Base-by-base conservation (phyloP, 2,797 vertebrate genomes). In the Simalia tracyae region DNA sequence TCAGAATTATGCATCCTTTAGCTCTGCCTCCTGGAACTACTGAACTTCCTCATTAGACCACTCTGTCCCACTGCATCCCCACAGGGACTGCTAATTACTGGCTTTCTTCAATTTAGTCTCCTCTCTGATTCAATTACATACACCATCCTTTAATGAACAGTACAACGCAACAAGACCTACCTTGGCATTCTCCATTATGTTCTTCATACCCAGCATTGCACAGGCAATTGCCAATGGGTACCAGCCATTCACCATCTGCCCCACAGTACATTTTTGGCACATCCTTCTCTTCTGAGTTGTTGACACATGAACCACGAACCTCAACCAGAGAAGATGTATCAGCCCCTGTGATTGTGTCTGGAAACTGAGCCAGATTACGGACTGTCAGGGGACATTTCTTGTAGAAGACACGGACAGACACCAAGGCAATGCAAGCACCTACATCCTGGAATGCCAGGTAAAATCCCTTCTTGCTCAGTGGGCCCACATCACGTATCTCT, bases 261-360 rank as follows among this genome's bases (percentile, higher is more conserved):
- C 99, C 99, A 0, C 99, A 99, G 98, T 99, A 99, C 99, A 99
- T 99, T 97, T 99, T 99, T 94, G 99, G 99, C 96, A 99, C 98
- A 96, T 99, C 99, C 95, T 98, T 99, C 96, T 99, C 99, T 96
- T 99, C 99, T 0, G 99, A 99, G 97, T 99, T 98, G 97, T 99
- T 98, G 97, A 99, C 99, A 84, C 99, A 99, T 9, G 99, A 99
- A 94, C 99, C 99, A 0, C 98, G 98, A 94, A 99, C 98, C 96
- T 99, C 99, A 97, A 99, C 99, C 94, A 99, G 98, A 0, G 99
- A 99, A 56, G 99, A 99, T 0, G 99, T 99, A 92, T 99, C 99
- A 0, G 98, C 98, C 28, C 99, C 99, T 0, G 99, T 99, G 90
- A 99, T 98, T 87, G 99, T 99, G 94, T 99, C 99, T 0, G 99